Evolutionary conservation across 2,113 vertebrate genomes (phyloP).

Genomic region (Sminthopsis crassicaudata): DNA sequence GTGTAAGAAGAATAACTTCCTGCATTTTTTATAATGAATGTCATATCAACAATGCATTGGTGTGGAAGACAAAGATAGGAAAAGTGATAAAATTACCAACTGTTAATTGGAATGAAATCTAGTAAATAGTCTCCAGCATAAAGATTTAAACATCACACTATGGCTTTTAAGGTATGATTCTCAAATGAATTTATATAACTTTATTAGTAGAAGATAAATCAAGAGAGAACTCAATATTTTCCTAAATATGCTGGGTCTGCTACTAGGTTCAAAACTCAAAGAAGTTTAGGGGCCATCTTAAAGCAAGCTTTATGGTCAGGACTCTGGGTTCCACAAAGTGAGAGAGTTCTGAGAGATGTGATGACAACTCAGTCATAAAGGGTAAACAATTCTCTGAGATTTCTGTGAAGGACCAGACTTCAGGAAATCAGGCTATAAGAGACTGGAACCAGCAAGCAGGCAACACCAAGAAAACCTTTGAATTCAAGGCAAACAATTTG

Average conservation of each 20-base stretch:
- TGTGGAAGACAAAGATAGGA: slow-evolving; percentile 47
- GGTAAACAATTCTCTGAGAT: not conserved
- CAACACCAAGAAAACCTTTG: not conserved
- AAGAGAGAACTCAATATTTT: not conserved
- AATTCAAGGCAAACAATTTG: accelerated
- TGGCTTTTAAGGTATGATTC: slow-evolving; percentile 19
- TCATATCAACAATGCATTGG: slow-evolving; percentile 64
- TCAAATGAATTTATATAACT: not conserved
- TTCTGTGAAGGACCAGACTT: not conserved
- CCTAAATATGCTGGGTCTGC: not conserved
- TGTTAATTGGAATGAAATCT: slow-evolving; percentile 45
- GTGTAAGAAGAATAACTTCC: slow-evolving; percentile 63
- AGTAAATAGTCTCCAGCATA: slow-evolving; percentile 2
- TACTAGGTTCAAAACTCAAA: not conserved
- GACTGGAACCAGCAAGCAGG: not conserved
- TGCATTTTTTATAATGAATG: slow-evolving; percentile 73
- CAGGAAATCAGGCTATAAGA: not conserved
- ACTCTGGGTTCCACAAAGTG: too few relatives aligned
- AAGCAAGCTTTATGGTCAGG: too few relatives aligned
- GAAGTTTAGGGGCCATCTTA: too few relatives aligned
- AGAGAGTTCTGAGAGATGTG: not conserved
- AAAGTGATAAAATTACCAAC: not conserved
- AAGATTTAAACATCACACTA: slow-evolving; percentile 30
- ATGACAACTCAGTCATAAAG: not conserved
- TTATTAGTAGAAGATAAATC: not conserved